These are phyloP conservation scores for Remorina albescens DNA, from an alignment of 2,797 vertebrate species.

Conservation along the genomic window DNA sequence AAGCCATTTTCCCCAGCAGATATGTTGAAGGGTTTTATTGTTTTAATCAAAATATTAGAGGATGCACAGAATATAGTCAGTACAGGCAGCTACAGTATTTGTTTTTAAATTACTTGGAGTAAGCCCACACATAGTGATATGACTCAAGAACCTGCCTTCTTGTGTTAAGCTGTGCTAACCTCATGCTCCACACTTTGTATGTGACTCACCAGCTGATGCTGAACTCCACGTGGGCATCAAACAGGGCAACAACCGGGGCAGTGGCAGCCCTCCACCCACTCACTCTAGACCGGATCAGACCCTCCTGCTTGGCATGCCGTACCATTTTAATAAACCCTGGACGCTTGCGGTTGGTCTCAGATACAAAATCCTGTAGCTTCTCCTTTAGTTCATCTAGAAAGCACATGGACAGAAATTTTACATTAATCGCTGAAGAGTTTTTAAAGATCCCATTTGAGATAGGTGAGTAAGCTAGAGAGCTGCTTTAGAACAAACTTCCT, in stretches of 20 bases:
- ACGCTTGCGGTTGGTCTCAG: constrained; percentile 88
- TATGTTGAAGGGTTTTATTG: background rate
- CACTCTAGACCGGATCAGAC: constrained; percentile 95
- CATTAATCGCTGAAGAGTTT: constrained; percentile 33
- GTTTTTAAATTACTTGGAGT: constrained; percentile 35
- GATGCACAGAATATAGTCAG: constrained; percentile 15
- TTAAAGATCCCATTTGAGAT: constrained; percentile 33
- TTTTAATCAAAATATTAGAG: constrained; percentile 2
- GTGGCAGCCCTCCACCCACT: constrained; percentile 95
- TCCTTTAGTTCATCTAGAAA: constrained; percentile 93
- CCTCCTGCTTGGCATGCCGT: constrained; percentile 93
- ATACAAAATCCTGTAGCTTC: constrained; percentile 92
- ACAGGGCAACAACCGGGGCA: constrained; percentile 95
- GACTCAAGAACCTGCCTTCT: constrained; percentile 38
- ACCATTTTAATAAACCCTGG: constrained; percentile 96
- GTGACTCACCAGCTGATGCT: constrained; percentile 94
- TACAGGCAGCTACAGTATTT: constrained; percentile 22
- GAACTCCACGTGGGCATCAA: constrained; percentile 98
- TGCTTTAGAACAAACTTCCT: constrained; percentile 61
- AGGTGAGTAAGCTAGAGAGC: constrained; percentile 43
- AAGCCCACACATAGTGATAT: constrained; percentile 47
- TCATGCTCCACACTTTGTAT: constrained; percentile 21
- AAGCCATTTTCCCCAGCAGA: constrained; percentile 27
- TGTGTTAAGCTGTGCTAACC: constrained; percentile 34
- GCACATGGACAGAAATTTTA: constrained; percentile 28